Percentiles rank a stretch among this genome's conserved stretches.
Conservation (phyloP, 2,797 vertebrate genomes). For the Moxostoma hubbsi region DNA sequence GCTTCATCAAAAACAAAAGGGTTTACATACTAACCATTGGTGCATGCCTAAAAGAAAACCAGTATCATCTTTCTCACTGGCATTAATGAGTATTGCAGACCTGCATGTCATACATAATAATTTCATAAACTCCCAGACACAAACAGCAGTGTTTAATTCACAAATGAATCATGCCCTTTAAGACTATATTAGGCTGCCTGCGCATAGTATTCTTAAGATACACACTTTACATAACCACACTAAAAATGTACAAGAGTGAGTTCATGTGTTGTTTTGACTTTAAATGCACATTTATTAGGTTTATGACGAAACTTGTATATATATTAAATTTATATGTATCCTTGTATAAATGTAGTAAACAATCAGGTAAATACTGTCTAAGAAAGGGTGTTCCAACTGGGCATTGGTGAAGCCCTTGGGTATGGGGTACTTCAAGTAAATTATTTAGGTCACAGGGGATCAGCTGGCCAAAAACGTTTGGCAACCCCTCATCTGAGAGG, state of each 20-base stretch:
- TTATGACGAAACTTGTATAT: background rate
- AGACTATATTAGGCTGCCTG: background rate
- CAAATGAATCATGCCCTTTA: background rate
- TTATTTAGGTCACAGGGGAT: too few species aligned
- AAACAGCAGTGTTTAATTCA: background rate
- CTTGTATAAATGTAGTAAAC: background rate
- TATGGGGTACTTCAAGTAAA: too few species aligned
- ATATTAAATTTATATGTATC: background rate
- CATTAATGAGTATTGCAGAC: constrained; percentile 41
- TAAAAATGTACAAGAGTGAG: background rate
- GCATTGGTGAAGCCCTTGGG: too few species aligned
- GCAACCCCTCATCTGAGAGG: background rate
- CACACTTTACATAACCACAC: background rate
- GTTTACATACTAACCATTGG: constrained; percentile 19
- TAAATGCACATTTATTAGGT: background rate
- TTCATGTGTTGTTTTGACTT: background rate
- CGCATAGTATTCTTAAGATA: constrained; percentile 10
- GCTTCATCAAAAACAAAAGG: background rate
- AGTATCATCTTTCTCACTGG: constrained; percentile 20
- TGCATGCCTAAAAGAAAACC: background rate
- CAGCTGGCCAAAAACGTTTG: too few species aligned
- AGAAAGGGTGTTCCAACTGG: too few species aligned
- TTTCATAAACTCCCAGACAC: constrained; percentile 7
- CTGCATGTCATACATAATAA: constrained; percentile 24
- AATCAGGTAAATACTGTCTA: background rate